These are phyloP conservation scores for Drosophila ironensis DNA, from an alignment of 1,140 invertebrate species.

Conservation along the genomic window DNA sequence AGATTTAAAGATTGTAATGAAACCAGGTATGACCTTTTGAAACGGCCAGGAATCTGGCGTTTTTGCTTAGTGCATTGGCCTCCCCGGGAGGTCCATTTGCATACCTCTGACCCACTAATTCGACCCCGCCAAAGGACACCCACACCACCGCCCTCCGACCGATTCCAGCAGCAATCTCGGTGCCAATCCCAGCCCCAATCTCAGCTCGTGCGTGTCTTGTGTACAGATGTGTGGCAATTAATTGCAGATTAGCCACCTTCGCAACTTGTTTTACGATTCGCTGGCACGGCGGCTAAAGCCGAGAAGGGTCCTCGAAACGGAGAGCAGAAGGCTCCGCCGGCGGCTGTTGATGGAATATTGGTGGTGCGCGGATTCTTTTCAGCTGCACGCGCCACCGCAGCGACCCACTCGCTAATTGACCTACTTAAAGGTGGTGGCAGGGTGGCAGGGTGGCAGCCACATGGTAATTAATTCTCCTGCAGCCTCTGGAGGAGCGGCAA, in stretches of 20 bases:
- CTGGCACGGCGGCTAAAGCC: neutral
- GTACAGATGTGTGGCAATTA: slow-evolving; percentile 71
- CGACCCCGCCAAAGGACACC: neutral
- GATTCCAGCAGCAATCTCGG: too few relatives aligned
- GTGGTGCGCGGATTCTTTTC: slow-evolving; percentile 17
- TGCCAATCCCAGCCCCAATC: slow-evolving; percentile 1
- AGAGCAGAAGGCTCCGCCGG: too few relatives aligned
- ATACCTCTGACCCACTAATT: slow-evolving; percentile 3
- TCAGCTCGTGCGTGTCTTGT: slow-evolving; percentile 53
- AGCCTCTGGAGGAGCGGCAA: neutral
- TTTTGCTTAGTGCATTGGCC: too few relatives aligned
- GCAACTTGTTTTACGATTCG: slow-evolving; percentile 36
- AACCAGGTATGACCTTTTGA: too few relatives aligned
- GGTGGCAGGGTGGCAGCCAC: neutral
- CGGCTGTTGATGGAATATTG: neutral
- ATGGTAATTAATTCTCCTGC: slow-evolving; percentile 49
- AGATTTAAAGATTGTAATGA: too few relatives aligned
- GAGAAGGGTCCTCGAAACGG: too few relatives aligned
- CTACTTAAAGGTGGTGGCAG: slow-evolving; percentile 38
- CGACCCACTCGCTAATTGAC: slow-evolving; percentile 54
- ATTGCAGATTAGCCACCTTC: slow-evolving; percentile 70
- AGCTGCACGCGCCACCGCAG: neutral
- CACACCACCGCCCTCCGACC: neutral
- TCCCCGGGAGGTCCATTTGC: neutral
- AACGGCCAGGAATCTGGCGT: too few relatives aligned